These are phyloP conservation scores for Drosophila ohnishii DNA, from an alignment of 1,140 invertebrate species.

Conservation along the genomic window DNA sequence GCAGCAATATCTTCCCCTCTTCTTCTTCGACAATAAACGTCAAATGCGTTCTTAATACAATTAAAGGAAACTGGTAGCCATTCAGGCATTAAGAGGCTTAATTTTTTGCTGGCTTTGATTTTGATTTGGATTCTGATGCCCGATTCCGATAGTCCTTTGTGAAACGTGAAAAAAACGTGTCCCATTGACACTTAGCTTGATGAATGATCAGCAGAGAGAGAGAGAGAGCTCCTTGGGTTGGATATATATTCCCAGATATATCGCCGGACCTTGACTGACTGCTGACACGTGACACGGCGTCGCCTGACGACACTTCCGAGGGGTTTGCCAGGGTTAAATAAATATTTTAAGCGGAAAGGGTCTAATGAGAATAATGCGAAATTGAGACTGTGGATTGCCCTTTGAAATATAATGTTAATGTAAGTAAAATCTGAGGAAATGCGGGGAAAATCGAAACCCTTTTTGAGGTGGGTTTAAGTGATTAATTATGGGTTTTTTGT, in stretches of 20 bases:
- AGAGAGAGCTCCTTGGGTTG: conserved; percentile 7
- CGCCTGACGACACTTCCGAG: conserved; percentile 20
- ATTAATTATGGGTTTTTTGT: conserved; percentile 9
- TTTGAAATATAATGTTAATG: not conserved
- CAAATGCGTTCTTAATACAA: conserved; percentile 67
- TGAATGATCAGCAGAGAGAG: conserved; percentile 59
- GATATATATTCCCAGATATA: conserved; percentile 38
- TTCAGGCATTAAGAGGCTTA: conserved; percentile 72
- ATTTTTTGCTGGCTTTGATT: conserved; percentile 58
- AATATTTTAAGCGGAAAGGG: conserved; percentile 24
- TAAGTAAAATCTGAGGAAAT: not conserved
- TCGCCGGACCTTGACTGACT: conserved; percentile 65
- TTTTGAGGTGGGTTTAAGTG: conserved; percentile 1
- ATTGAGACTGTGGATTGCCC: conserved; percentile 19
- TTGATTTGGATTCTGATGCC: conserved; percentile 21
- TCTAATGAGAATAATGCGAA: conserved; percentile 38
- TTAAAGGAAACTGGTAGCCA: conserved; percentile 57
- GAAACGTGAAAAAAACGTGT: conserved; percentile 68
- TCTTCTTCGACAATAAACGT: conserved; percentile 56
- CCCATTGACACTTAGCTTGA: conserved; percentile 78
- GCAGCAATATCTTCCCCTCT: conserved; percentile 29
- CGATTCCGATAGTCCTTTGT: conserved; percentile 55
- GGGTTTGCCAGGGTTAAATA: conserved; percentile 13
- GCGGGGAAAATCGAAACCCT: not conserved
- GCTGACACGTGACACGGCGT: conserved; percentile 67